Evolutionary conservation across 2,797 vertebrate genomes (phyloP).

Genomic region (Catamblyrhynchus diadema): DNA sequence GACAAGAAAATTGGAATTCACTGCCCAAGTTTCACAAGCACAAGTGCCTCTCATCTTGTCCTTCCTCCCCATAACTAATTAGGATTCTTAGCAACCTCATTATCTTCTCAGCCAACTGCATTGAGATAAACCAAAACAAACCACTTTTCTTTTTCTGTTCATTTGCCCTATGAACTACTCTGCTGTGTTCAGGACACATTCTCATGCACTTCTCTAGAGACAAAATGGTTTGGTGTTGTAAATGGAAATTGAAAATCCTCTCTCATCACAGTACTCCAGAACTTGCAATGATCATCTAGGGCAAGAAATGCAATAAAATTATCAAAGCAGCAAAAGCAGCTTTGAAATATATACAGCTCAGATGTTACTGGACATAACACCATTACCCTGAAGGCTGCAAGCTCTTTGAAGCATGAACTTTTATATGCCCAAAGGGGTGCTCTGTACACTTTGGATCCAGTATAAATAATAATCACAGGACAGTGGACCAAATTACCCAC

Average conservation of each 20-base stretch:
- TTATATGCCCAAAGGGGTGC: conserved; percentile 16
- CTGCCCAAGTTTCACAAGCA: background rate
- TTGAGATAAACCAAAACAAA: background rate
- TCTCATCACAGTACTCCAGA: background rate
- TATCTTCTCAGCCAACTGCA: background rate
- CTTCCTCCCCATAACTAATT: background rate
- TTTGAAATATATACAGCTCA: conserved; percentile 53
- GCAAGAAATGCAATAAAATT: background rate
- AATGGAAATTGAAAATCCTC: background rate
- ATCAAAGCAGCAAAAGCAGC: conserved; percentile 21
- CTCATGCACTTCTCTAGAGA: background rate
- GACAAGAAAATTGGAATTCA: background rate
- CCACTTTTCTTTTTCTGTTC: background rate
- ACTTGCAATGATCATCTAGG: background rate
- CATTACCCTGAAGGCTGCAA: conserved; percentile 38
- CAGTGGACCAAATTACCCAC: background rate
- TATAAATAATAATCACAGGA: conserved; percentile 44
- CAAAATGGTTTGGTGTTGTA: background rate
- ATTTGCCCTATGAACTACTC: background rate
- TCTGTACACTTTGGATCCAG: conserved; percentile 13
- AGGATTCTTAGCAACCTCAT: background rate
- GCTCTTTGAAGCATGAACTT: conserved; percentile 36
- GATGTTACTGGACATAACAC: conserved; percentile 23
- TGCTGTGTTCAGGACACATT: background rate
- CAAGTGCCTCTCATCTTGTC: background rate